Evolutionary conservation across 2,888 invertebrate species (phyloP).

Genomic region (Clistopyga incitator): DNA sequence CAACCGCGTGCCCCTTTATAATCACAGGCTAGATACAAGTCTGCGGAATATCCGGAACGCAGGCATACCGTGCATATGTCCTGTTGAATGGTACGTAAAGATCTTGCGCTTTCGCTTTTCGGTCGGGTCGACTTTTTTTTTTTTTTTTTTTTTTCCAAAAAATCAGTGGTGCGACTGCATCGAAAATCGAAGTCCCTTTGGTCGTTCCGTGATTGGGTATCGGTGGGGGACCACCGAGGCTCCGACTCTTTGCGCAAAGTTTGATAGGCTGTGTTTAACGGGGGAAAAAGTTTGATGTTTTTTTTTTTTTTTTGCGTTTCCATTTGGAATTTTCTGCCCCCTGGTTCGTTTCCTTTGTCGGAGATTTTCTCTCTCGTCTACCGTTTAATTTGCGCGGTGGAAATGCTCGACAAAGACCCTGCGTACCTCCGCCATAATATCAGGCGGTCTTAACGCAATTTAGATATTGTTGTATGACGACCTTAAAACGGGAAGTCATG

Average conservation of each 20-base stretch:
- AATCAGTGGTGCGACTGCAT: neutral
- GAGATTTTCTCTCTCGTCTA: slow-evolving; percentile 33
- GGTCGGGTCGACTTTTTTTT: neutral
- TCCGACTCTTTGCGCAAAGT: slow-evolving; percentile 4
- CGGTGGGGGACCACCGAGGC: neutral
- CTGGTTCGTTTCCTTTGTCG: slow-evolving; percentile 19
- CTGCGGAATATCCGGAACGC: neutral
- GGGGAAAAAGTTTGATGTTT: neutral
- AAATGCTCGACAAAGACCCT: too few species aligned
- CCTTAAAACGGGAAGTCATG: too few species aligned
- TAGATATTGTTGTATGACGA: too few species aligned
- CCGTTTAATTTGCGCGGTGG: slow-evolving; percentile 39
- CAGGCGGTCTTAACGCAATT: too few species aligned
- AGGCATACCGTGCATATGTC: neutral
- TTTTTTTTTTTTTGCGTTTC: slow-evolving; percentile 4
- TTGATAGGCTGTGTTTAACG: neutral
- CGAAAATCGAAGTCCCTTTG: slow-evolving; percentile 6
- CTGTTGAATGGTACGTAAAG: neutral
- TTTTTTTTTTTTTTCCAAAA: neutral
- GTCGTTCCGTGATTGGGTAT: neutral
- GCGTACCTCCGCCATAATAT: too few species aligned
- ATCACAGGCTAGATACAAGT: neutral
- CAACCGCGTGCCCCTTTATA: neutral
- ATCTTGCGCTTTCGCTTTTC: neutral
- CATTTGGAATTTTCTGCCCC: neutral